Base-by-base conservation (phyloP, 2,797 vertebrate genomes). In the Jordanella pulchra region DNA sequence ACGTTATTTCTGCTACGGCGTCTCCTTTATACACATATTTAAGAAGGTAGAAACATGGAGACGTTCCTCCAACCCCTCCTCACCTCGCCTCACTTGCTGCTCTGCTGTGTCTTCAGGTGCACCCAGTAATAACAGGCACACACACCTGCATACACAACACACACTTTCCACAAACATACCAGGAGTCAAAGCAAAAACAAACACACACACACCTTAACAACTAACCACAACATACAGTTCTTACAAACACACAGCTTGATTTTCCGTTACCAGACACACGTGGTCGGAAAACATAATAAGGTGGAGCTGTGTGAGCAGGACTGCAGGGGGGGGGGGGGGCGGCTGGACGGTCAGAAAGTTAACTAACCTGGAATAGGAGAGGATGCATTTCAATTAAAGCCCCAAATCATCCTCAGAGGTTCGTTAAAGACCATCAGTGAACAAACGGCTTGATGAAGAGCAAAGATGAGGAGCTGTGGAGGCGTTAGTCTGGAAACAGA, bases 211-310 rank as follows among this genome's bases (percentile, higher is more conserved):
- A 88, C 85, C 76, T 81, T 27, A 25, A 25, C 47, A 66, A 66
- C 71, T 63, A 83, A 74, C 81, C 78, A 86, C 74, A 84, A 65
- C 76, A 55, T 73, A 71, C 65, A 72, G 83, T 72, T 58, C 71
- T 69, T 64, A 66, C 56, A 50, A 3, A 66, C 83, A 91, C 86
- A n/a, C 89, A 87, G 88, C 81, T 92, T 90, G 48, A 89, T 79
- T 93, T 94, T 94, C 93, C 93, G 87, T 93, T 91, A 88, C 86
- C 82, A 90, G 82, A 85, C 80, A 75, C 72, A 81, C 76, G 39
- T 54, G 11, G 21, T 65, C 86, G 78, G 88, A 88, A 91, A 91
- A 89, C 86, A 23, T 76, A 87, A 86, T 78, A 76, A 71, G 67
- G 76, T 78, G 72, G 64, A 71, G 77, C 32, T 72, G 67, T 76